Evolutionary conservation across 2,888 invertebrate species (phyloP).

Genomic region (Agriopis aurantiaria): DNA sequence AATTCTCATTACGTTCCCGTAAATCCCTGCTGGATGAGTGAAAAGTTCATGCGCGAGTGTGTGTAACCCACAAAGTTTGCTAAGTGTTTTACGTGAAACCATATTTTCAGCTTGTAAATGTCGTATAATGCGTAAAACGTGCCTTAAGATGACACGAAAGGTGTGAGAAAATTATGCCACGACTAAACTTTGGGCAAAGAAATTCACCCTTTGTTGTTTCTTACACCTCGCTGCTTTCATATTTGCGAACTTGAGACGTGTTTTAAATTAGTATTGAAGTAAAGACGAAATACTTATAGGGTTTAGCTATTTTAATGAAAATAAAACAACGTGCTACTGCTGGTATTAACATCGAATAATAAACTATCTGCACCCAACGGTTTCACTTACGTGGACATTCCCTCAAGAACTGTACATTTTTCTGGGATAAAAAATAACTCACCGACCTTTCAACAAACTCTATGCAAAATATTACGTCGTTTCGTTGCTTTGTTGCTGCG

Average conservation of each 20-base stretch:
- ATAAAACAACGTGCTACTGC: no score
- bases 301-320: no score
- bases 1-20: conserved; percentile 25
- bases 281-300: no score
- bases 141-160: conserved; percentile 31
- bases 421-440: no score
- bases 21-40: conserved; percentile 26
- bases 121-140: conserved; percentile 38
- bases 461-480: no score
- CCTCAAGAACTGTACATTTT: no score
- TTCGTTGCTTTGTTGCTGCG: no score
- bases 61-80: conserved; percentile 35
- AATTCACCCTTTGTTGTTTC: conserved; percentile 19
- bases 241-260: not conserved
- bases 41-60: conserved; percentile 30
- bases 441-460: no score
- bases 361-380: no score
- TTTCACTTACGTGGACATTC: no score
- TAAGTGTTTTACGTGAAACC: conserved; percentile 36
- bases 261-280: not conserved
- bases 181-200: conserved; percentile 23
- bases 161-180: conserved; percentile 18
- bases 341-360: no score
- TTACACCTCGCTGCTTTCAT: not conserved
- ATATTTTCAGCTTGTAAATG: conserved; percentile 34